Conservation (phyloP, 2,113 vertebrate species). For the Chelonoidis abingdonii region DNA sequence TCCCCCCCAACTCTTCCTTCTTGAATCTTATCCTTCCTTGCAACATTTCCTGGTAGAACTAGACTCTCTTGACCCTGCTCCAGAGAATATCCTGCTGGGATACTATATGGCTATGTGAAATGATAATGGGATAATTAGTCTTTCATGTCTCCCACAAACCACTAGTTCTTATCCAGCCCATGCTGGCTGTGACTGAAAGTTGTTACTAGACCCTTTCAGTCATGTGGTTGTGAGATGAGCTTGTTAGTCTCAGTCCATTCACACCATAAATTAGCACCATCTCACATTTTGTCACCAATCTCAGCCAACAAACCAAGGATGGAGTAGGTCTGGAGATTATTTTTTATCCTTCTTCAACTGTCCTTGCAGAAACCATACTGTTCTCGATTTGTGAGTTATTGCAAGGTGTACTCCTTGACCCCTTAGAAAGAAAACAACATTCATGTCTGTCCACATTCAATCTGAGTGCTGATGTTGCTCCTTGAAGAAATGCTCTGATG, state of each 20-base stretch:
- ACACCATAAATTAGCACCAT: neutral
- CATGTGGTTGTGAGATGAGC: neutral
- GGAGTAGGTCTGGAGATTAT: neutral
- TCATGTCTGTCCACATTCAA: neutral
- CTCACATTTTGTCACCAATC: neutral
- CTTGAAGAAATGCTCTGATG: neutral
- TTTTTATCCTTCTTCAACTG: neutral
- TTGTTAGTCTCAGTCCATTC: neutral
- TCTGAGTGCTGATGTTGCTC: neutral
- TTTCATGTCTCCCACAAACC: neutral
- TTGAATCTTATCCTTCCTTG: neutral
- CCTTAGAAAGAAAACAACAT: neutral
- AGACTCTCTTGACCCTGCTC: neutral
- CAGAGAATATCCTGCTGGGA: neutral
- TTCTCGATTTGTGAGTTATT: neutral
- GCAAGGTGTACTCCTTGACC: neutral
- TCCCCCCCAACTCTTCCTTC: neutral
- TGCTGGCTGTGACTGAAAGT: neutral
- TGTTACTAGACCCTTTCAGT: neutral
- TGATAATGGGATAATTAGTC: neutral
- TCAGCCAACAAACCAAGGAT: neutral
- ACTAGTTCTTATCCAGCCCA: neutral
- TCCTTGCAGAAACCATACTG: neutral
- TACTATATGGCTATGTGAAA: neutral
- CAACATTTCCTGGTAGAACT: neutral